phyloP scores from a whole-genome alignment of 2,113 vertebrate genomes.

The Gymnogyps californianus region DNA sequence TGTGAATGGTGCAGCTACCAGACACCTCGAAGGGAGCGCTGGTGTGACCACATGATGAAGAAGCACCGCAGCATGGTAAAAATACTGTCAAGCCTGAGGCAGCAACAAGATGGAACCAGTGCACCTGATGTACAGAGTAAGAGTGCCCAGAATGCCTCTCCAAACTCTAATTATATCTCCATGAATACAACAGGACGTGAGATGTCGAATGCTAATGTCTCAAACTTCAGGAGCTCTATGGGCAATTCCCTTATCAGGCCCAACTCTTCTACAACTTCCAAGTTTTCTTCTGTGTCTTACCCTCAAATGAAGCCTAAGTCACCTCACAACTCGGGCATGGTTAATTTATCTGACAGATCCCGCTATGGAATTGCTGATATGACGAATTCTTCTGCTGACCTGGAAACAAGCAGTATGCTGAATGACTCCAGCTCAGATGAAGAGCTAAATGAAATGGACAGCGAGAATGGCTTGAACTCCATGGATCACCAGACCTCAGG shows the following conservation, averaged over 20 bases:
- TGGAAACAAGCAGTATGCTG: constrained; percentile 82
- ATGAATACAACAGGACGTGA: constrained; percentile 78
- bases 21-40: constrained; percentile 88
- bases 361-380: constrained; percentile 81
- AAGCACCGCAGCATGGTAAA: constrained; percentile 96
- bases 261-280: constrained; percentile 73
- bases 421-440: constrained; percentile 95
- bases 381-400: constrained; percentile 78
- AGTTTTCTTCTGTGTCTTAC: constrained; percentile 84
- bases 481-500: constrained; percentile 84
- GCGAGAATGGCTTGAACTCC: constrained; percentile 85
- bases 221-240: constrained; percentile 70
- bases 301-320: constrained; percentile 85
- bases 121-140: constrained; percentile 78
- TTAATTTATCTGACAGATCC: constrained; percentile 88
- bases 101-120: constrained; percentile 78
- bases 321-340: constrained; percentile 84
- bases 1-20: constrained; percentile 98
- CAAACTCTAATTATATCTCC: constrained; percentile 76
- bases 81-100: constrained; percentile 84
- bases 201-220: constrained; percentile 71
- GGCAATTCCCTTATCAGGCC: constrained; percentile 76
- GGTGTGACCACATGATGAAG: constrained; percentile 96
- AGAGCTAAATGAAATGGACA: constrained; percentile 89
- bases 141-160: constrained; percentile 76